Percentiles rank a stretch among this genome's conserved stretches.
phyloP scores from a whole-genome alignment of 2,888 invertebrate genomes.

The Pammene fasciana region DNA sequence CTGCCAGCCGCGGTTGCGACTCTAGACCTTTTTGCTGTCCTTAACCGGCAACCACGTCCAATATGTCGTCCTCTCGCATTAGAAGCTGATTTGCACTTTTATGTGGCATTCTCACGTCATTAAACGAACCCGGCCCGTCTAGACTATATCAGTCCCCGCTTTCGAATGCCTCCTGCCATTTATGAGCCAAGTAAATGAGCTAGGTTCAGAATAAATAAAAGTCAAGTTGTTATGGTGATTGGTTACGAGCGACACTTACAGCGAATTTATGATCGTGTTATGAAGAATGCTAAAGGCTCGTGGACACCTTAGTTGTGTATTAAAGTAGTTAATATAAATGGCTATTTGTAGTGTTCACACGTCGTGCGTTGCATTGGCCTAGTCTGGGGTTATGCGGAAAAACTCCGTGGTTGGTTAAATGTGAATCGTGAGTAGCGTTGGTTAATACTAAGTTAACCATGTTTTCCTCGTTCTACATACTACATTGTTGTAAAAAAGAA shows the following conservation, averaged over 20 bases:
- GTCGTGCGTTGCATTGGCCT: background rate
- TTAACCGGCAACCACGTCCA: conserved; percentile 33
- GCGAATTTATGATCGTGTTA: conserved; percentile 26
- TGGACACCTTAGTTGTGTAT: conserved; percentile 17
- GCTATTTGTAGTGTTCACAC: conserved; percentile 11
- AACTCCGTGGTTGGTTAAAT: background rate
- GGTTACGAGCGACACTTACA: conserved; percentile 16
- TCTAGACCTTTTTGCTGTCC: conserved; percentile 37
- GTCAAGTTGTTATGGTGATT: conserved; percentile 33
- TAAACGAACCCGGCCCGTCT: conserved; percentile 36
- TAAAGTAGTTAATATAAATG: background rate
- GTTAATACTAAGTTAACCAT: too few relatives aligned
- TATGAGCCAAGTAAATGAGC: conserved; percentile 26
- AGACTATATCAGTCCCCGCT: conserved; percentile 39
- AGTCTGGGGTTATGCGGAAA: conserved; percentile 5
- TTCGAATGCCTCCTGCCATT: conserved; percentile 37
- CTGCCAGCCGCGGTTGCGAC: conserved; percentile 11
- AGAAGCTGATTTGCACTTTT: conserved; percentile 44
- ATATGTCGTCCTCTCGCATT: conserved; percentile 39
- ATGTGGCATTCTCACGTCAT: conserved; percentile 43
- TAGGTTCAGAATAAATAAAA: conserved; percentile 28
- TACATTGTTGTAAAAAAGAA: too few relatives aligned
- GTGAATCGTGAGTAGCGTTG: background rate
- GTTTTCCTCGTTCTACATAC: too few relatives aligned
- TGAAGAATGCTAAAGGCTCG: conserved; percentile 7